Percentiles rank a stretch among this genome's conserved stretches.
Evolutionary conservation across 1,140 invertebrate genomes (phyloP).

Genomic region (Anastatus disparis): DNA sequence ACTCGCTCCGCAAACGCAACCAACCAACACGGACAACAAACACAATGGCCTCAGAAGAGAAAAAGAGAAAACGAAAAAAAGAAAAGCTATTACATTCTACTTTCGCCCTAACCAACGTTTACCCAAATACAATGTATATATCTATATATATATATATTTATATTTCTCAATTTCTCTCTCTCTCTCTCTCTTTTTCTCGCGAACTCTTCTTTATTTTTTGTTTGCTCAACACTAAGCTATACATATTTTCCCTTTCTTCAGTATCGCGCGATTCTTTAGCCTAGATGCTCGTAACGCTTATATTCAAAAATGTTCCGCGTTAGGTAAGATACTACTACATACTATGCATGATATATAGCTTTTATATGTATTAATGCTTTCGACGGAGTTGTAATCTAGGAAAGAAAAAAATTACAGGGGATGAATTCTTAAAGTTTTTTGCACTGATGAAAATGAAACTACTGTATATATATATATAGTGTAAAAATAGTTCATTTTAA

Average conservation of each 20-base stretch:
- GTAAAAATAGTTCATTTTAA: too few relatives aligned
- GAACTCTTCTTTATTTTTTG: too few relatives aligned
- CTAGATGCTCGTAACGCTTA: too few relatives aligned
- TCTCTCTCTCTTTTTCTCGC: background rate
- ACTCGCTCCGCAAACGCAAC: too few relatives aligned
- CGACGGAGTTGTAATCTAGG: slow-evolving; percentile 13
- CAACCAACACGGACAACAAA: too few relatives aligned
- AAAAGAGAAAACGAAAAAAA: background rate
- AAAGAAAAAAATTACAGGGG: slow-evolving; percentile 2
- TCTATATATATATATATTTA: too few relatives aligned
- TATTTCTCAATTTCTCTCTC: background rate
- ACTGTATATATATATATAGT: too few relatives aligned
- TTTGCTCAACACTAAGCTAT: too few relatives aligned
- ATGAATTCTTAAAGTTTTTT: background rate
- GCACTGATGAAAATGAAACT: slow-evolving; percentile 11
- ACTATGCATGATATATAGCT: background rate
- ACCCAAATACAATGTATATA: too few relatives aligned
- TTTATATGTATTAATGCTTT: slow-evolving; percentile 34
- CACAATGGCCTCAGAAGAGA: too few relatives aligned
- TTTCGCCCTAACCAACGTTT: too few relatives aligned
- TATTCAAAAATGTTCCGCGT: slow-evolving; percentile 1
- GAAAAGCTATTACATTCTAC: background rate
- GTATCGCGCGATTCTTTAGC: background rate
- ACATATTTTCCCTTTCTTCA: background rate
- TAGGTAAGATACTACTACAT: background rate